Evolutionary conservation across 1,140 invertebrate genomes (phyloP).

Genomic region (Araneus ventricosus): DNA sequence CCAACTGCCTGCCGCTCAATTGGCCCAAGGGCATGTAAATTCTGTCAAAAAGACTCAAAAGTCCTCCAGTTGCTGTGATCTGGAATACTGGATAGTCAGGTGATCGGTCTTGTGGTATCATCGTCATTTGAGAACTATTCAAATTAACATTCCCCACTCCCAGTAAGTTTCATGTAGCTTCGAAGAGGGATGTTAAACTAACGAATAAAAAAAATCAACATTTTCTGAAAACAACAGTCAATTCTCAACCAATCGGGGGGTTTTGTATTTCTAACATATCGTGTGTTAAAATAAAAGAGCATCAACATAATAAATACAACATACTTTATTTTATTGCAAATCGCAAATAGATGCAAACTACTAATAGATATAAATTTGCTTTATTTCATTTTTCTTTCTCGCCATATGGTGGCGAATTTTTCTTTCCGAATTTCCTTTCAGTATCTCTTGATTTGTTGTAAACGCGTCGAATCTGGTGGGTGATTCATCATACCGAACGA

Average conservation of each 20-base stretch:
- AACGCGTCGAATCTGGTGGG: background rate
- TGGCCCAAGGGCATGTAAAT: too few species aligned
- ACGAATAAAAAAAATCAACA: background rate
- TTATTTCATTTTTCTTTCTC: background rate
- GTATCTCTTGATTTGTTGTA: background rate
- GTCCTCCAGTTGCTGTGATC: too few species aligned
- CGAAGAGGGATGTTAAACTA: background rate
- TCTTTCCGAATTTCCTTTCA: background rate
- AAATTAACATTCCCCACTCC: too few species aligned
- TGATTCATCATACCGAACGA: background rate
- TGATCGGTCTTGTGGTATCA: too few species aligned
- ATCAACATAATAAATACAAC: background rate
- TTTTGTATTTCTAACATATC: background rate
- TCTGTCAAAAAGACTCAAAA: too few species aligned
- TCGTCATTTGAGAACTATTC: too few species aligned
- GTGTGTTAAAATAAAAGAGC: background rate
- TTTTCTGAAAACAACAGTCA: background rate
- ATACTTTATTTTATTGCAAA: background rate
- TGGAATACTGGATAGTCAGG: too few species aligned
- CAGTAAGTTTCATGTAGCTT: too few species aligned
- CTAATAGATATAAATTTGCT: background rate
- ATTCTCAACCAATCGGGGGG: background rate
- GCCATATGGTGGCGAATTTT: background rate
- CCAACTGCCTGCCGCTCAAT: too few species aligned
- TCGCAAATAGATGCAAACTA: slow-evolving; percentile 4